Evolutionary conservation across 1,140 invertebrate species (phyloP).

Genomic region (Drosophila kanapiae): DNA sequence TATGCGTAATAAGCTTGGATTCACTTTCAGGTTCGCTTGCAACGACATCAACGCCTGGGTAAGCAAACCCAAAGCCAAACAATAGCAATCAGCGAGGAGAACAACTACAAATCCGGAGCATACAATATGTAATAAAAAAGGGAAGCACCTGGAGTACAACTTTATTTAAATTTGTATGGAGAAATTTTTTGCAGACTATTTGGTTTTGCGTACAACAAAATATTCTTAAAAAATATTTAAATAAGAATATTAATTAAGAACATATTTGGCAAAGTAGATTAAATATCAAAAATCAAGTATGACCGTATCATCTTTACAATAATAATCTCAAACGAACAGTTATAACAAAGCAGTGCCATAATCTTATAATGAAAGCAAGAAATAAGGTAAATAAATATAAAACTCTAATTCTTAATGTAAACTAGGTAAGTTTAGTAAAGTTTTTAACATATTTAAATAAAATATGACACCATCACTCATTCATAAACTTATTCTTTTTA

Average conservation of each 20-base stretch:
- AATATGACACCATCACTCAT: neutral
- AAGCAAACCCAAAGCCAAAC: conserved; percentile 19
- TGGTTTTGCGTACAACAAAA: no score
- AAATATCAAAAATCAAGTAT: no score
- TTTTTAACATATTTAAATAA: neutral
- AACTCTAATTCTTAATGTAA: neutral
- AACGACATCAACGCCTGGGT: neutral
- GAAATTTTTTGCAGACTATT: no score
- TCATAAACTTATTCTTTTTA: neutral
- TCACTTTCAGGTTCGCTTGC: neutral
- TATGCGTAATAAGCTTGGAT: conserved; percentile 19
- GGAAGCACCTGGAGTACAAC: no score
- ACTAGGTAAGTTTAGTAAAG: neutral
- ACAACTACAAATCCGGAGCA: neutral
- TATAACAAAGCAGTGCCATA: no score
- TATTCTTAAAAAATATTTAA: no score
- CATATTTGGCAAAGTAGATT: no score
- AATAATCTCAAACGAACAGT: no score
- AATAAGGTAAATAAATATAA: no score
- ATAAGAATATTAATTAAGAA: no score
- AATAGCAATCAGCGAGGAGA: conserved; percentile 27
- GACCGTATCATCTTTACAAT: no score
- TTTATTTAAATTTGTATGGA: no score
- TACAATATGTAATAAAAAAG: neutral
- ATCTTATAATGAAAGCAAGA: neutral